phyloP scores from a whole-genome alignment of 2,797 vertebrate genomes.

The Myotis daubentonii region DNA sequence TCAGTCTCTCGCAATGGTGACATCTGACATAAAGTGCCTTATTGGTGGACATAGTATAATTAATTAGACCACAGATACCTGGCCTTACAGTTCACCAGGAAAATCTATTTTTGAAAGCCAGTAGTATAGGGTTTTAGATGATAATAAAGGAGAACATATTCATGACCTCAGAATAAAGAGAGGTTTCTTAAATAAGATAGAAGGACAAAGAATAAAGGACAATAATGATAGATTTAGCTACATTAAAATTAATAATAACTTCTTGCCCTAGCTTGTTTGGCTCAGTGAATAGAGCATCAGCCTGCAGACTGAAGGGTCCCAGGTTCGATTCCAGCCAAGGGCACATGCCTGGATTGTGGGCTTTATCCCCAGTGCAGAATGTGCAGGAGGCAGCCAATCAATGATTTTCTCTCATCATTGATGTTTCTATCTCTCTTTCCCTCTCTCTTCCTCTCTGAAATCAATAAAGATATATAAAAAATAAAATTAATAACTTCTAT shows the following conservation, averaged over 20 bases:
- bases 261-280: too few relatives aligned
- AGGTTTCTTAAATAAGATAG: neutral
- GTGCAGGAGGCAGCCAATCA: too few relatives aligned
- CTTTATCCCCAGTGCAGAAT: too few relatives aligned
- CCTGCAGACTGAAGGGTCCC: too few relatives aligned
- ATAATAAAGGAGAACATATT: neutral
- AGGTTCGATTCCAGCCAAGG: too few relatives aligned
- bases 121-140: neutral
- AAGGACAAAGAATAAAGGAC: neutral
- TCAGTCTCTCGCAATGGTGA: too few relatives aligned
- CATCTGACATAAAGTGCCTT: neutral
- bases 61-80: neutral
- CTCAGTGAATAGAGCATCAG: too few relatives aligned
- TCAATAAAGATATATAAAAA: too few relatives aligned
- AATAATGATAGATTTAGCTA: neutral
- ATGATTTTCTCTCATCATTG: too few relatives aligned
- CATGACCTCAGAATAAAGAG: neutral
- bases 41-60: neutral
- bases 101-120: neutral
- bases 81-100: neutral
- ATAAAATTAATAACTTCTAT: neutral
- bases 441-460: too few relatives aligned
- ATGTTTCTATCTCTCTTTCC: too few relatives aligned
- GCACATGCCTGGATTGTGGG: too few relatives aligned
- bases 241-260: neutral